A percentile compares a stretch with the other conserved stretches of the same genome.
These are phyloP conservation scores for Griposia aprilina DNA, from an alignment of 2,888 invertebrate species.

Conservation along the genomic window DNA sequence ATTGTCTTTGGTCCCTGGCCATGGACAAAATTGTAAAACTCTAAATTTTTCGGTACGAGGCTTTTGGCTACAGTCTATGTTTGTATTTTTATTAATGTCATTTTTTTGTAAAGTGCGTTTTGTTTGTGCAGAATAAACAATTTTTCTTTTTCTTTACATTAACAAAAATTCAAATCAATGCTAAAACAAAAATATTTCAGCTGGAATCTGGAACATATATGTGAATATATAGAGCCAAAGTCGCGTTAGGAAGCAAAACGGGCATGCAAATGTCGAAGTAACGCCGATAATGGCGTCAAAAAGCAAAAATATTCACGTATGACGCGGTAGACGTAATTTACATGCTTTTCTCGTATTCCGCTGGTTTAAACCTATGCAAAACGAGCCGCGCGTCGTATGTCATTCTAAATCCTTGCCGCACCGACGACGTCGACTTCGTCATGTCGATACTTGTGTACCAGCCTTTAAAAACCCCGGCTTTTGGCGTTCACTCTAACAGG, in stretches of 20 bases:
- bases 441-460: conserved; percentile 54
- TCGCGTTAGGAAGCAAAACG: conserved; percentile 51
- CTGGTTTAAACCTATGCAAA: conserved; percentile 66
- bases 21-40: too few species aligned
- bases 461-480: conserved; percentile 65
- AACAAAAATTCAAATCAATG: neutral
- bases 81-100: too few species aligned
- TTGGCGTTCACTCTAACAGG: conserved; percentile 57
- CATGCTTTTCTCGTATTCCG: conserved; percentile 62
- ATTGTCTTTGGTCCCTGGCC: too few species aligned
- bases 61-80: too few species aligned
- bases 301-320: conserved; percentile 63
- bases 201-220: conserved; percentile 4
- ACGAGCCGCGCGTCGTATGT: conserved; percentile 51
- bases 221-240: conserved; percentile 27
- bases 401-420: conserved; percentile 44
- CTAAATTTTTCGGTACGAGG: too few species aligned
- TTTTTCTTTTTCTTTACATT: too few species aligned
- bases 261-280: conserved; percentile 62
- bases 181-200: conserved; percentile 9
- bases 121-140: too few species aligned
- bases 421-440: conserved; percentile 7
- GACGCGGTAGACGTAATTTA: conserved; percentile 59
- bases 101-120: too few species aligned
- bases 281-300: conserved; percentile 62